Evolutionary conservation across 2,113 vertebrate genomes (phyloP).

Genomic region (Narcine bancroftii): DNA sequence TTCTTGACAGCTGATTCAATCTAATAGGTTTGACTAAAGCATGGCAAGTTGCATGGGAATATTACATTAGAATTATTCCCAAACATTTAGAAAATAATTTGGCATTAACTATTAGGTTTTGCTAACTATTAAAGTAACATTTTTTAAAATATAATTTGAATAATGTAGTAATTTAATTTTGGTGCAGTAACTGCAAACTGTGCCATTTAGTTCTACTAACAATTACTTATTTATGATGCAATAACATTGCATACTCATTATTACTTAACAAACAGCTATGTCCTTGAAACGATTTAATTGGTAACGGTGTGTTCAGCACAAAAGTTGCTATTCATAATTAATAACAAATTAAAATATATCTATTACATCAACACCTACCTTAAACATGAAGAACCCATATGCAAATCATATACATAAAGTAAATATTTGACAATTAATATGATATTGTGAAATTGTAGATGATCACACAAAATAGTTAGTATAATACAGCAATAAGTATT

Average conservation of each 20-base stretch:
- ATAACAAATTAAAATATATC: neutral
- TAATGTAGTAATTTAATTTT: neutral
- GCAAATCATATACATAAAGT: neutral
- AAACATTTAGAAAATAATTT: neutral
- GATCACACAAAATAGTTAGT: neutral
- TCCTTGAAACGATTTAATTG: neutral
- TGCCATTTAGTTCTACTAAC: slow-evolving; percentile 7
- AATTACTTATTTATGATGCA: slow-evolving; percentile 25
- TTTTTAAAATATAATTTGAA: slow-evolving; percentile 2
- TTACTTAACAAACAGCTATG: slow-evolving; percentile 20
- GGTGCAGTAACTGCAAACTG: slow-evolving; percentile 22
- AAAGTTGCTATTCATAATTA: neutral
- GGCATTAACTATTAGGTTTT: slow-evolving; percentile 4
- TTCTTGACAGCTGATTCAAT: slow-evolving; percentile 35
- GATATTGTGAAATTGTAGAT: neutral
- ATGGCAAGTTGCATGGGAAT: slow-evolving; percentile 36
- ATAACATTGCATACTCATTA: slow-evolving; percentile 26
- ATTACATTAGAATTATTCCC: neutral
- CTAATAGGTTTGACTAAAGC: slow-evolving; percentile 32
- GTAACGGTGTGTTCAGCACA: neutral
- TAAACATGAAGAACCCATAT: neutral
- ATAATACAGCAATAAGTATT: neutral
- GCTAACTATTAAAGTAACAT: slow-evolving; percentile 18
- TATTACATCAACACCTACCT: neutral
- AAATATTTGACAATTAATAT: neutral